Base-by-base conservation (phyloP, 2,113 vertebrate genomes). In the Pyxicephalus adspersus region DNA sequence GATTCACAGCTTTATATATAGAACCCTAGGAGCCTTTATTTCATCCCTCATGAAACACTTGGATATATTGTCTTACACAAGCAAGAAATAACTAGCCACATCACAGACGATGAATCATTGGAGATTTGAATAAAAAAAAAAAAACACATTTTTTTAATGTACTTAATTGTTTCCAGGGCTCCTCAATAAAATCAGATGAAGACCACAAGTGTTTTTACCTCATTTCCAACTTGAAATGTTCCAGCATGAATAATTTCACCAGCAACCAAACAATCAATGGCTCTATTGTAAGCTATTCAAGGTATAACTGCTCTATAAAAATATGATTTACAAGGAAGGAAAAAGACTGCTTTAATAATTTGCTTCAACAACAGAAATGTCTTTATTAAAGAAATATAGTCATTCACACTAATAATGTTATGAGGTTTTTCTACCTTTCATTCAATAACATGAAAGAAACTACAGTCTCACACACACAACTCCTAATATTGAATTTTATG, bases 81-180 rank as follows among this genome's bases (percentile, higher is more conserved):
- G 22, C 31, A 78, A 66, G 38, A 65, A 66, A 45, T n/a, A 28
- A 58, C 76, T 31, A 78, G 51, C 76, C 64, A 68, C 64, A 68
- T 78, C 52, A 58, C 76, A 68, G 64, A 66, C 26, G 11, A 58
- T 78, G 64, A 78, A 55, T 78, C 28, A 78, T 26, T 5, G 64
- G 64, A 68, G 76, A 20, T 58, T 20, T 57, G 52, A 78, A 66
- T 57, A 31, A 34, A 67, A 64, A 67, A 67, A 64, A 67, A 66
- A 58, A 78, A 28, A 26, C 71, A 38, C 64, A 58, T 3, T 73
- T 73, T 73, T 54, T 57, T 78, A 65, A 67, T 29, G 38, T 78
- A 6, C 58, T 57, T 78, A 78, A 78, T 78, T 78, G 76, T 78
- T 25, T 78, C 64, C 76, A 78, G 76, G 52, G 25, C 55, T 45